A percentile compares a stretch with the other conserved stretches of the same genome.
Conservation (phyloP, 2,797 vertebrate species). For the Labeo calbasu region DNA sequence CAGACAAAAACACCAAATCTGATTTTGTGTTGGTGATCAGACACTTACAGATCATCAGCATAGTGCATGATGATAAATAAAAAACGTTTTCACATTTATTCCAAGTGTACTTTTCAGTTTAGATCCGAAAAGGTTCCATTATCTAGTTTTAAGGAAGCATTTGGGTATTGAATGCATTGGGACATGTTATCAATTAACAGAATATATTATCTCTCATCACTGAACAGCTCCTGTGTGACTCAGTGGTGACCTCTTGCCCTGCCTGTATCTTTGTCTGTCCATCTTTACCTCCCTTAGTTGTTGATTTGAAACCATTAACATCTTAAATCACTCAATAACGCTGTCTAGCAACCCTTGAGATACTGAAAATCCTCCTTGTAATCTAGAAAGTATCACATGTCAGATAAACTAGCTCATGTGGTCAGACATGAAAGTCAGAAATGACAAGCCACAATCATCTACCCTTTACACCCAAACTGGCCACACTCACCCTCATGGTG, state of each 20-base stretch:
- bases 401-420: constrained; percentile 28
- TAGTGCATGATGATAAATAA: background rate
- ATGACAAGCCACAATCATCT: constrained; percentile 1
- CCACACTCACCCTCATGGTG: constrained; percentile 20
- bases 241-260: constrained; percentile 10
- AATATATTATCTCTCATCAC: constrained; percentile 10
- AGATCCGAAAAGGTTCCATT: background rate
- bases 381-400: background rate
- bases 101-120: background rate
- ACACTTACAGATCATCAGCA: background rate
- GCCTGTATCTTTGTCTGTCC: background rate
- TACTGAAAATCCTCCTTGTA: constrained; percentile 9
- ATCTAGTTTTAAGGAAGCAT: background rate
- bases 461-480: constrained; percentile 31
- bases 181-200: background rate
- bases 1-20: background rate
- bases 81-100: background rate
- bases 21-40: background rate
- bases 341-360: constrained; percentile 5
- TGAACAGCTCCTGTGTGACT: background rate
- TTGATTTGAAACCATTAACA: constrained; percentile 17
- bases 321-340: constrained; percentile 9
- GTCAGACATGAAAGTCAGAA: constrained; percentile 35
- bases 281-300: constrained; percentile 14
- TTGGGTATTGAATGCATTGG: background rate